A percentile compares a stretch with the other conserved stretches of the same genome.
phyloP scores from a whole-genome alignment of 2,888 invertebrate genomes.

The Diadromus collaris region DNA sequence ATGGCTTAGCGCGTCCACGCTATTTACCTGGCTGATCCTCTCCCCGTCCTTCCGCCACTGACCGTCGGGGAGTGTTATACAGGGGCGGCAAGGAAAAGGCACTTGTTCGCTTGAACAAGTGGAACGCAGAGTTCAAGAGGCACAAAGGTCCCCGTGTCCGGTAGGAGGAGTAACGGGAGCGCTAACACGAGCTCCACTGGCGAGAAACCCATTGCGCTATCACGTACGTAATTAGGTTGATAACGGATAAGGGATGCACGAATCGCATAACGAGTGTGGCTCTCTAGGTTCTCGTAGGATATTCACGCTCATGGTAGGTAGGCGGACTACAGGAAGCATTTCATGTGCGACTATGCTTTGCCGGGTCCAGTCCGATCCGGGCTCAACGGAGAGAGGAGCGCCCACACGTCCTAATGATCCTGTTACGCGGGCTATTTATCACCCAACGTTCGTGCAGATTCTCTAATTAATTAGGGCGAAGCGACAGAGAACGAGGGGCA shows the following conservation, averaged over 20 bases:
- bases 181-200: conserved; percentile 33
- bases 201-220: conserved; percentile 50
- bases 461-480: conserved; percentile 73
- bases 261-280: conserved; percentile 59
- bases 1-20: conserved; percentile 19
- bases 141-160: conserved; percentile 12
- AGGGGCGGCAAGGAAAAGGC: background rate
- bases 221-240: conserved; percentile 62
- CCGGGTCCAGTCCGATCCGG: conserved; percentile 62
- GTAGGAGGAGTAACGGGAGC: conserved; percentile 18
- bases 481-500: conserved; percentile 23
- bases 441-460: conserved; percentile 67
- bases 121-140: conserved; percentile 19
- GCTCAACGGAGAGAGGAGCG: conserved; percentile 51
- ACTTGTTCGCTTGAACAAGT: conserved; percentile 28
- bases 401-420: conserved; percentile 72
- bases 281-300: conserved; percentile 45
- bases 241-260: conserved; percentile 61
- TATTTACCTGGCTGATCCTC: background rate
- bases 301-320: conserved; percentile 30
- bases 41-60: background rate
- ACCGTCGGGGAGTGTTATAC: background rate
- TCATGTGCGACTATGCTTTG: conserved; percentile 25
- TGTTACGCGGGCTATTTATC: conserved; percentile 74
- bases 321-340: conserved; percentile 36